Conservation (phyloP, 2,888 invertebrate genomes). For the Polylopha cassiicola region DNA sequence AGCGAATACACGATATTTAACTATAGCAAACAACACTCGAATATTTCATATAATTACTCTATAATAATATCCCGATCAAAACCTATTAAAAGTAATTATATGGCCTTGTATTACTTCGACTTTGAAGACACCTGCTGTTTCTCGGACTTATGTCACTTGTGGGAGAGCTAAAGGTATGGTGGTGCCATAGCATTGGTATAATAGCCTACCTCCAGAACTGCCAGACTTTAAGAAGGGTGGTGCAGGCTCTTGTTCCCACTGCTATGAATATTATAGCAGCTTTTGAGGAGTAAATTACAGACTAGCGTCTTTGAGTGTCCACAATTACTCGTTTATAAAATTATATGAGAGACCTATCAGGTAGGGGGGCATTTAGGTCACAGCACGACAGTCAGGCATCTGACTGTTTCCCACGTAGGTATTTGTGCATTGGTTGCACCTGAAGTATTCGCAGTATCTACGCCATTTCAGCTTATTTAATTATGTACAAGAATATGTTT, state of each 20-base stretch:
- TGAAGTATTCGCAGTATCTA: too few species aligned
- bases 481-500: too few species aligned
- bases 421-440: constrained; percentile 11
- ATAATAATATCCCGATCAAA: too few species aligned
- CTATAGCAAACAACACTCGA: too few species aligned
- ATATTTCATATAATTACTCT: too few species aligned
- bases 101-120: constrained; percentile 2
- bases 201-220: constrained; percentile 25
- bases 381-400: constrained; percentile 48
- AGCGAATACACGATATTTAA: too few species aligned
- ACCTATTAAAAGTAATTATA: too few species aligned
- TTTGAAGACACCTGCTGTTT: constrained; percentile 48
- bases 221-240: constrained; percentile 34
- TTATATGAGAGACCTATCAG: constrained; percentile 41
- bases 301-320: constrained; percentile 41
- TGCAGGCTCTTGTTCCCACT: constrained; percentile 51
- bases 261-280: constrained; percentile 66
- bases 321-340: constrained; percentile 55
- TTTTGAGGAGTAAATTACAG: constrained; percentile 61
- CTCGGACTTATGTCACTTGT: constrained; percentile 33
- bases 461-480: too few species aligned
- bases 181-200: constrained; percentile 1
- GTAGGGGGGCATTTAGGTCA: constrained; percentile 52
- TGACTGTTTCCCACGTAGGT: constrained; percentile 44
- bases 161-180: constrained; percentile 22